A percentile compares a stretch with the other conserved stretches of the same genome.
phyloP scores from a whole-genome alignment of 2,888 invertebrate genomes.

The Tipula unca region DNA sequence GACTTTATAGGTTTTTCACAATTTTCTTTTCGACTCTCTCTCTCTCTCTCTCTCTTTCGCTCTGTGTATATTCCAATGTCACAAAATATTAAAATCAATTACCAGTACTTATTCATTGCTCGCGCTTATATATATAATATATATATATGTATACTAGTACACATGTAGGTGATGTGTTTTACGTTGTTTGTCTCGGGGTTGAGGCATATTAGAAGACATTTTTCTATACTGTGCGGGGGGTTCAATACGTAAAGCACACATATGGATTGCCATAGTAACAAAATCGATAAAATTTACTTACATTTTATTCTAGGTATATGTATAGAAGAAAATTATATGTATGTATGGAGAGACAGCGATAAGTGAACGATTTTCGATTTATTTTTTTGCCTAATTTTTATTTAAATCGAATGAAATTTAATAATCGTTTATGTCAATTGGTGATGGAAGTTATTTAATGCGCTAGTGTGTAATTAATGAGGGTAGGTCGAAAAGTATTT shows the following conservation, averaged over 20 bases:
- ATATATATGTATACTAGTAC: too few species aligned
- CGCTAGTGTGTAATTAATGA: background rate
- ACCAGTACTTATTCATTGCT: background rate
- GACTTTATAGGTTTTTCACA: background rate
- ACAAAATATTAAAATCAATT: background rate
- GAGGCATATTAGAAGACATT: background rate
- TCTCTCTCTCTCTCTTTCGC: too few species aligned
- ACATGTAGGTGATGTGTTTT: background rate
- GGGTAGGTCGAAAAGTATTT: background rate
- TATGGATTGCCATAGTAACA: background rate
- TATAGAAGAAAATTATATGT: background rate
- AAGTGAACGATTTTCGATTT: background rate
- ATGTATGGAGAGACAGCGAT: background rate
- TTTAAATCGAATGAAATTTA: background rate
- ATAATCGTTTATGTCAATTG: background rate
- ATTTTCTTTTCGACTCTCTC: background rate
- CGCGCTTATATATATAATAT: background rate
- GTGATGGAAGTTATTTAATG: background rate
- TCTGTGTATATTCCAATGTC: background rate
- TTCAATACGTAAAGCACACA: background rate
- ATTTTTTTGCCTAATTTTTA: background rate
- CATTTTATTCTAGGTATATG: background rate
- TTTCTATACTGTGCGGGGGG: background rate
- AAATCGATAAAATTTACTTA: background rate
- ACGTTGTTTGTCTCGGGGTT: background rate